Evolutionary conservation across 2,797 vertebrate genomes (phyloP), one percentile per base, ranked within the genome.

Genomic region (Pagetopsis macropterus): DNA sequence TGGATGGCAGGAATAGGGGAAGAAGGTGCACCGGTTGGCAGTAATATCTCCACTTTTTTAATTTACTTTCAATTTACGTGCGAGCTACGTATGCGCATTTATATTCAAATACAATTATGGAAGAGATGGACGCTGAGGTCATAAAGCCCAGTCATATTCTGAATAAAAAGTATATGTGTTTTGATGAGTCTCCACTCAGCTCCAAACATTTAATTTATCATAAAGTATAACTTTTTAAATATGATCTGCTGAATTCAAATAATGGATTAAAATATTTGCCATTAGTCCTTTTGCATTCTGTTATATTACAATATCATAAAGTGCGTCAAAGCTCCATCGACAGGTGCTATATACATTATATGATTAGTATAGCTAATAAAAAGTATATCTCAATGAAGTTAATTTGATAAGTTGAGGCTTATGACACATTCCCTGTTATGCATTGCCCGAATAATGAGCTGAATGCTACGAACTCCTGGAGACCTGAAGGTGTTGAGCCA

Each of bases 1-100:
- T 62, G 70, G 74, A 81, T 84, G 65, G 64, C 71, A 80, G 19
- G 58, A 61, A 70, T 49, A 17, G 23, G 52, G 79, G 74, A 62
- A 74, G 23, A 73, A 74, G 49, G 63, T 76, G 3, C 17, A 57
- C 3, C 27, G 5, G 49, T n/a, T 63, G 49, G 14, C 13, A 48
- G 10, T 23, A 9, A 17, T n/a, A 55, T 55, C 9, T 58, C 46
- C 1, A 48, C 9, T 1, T 43, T 17, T 15, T 15, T 31, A 3
- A 16, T 41, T 3, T 16, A 15, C 9, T 54, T 6, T 19, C 4
- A 46, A 21, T 31, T 11, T 21, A 9, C 14, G 9, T 56, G 9
- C 5, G 57, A 5, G 7, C 21, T 19, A 61, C 41, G n/a, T 41
- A 37, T 46, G 16, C 9, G 4, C 43, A 59, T 27, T 54, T 43